phyloP scores from a whole-genome alignment of 2,113 vertebrate genomes.

The Passer domesticus region DNA sequence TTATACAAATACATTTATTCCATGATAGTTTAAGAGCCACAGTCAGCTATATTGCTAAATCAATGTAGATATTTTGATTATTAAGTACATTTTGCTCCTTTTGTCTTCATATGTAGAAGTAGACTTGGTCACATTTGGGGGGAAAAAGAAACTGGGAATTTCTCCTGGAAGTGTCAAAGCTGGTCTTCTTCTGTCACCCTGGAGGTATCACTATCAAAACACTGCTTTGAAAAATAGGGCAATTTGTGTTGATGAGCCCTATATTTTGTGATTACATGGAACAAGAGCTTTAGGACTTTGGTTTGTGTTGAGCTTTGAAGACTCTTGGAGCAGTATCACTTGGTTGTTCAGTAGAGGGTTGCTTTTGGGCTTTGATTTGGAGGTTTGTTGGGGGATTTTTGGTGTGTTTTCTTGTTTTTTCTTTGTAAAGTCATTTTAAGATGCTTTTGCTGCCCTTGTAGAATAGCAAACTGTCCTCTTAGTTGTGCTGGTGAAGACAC shows the following conservation, averaged over 20 bases:
- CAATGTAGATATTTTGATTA: accelerated
- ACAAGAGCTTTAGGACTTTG: neutral
- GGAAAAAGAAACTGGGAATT: neutral
- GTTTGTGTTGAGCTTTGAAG: neutral
- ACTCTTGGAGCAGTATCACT: neutral
- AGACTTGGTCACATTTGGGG: neutral
- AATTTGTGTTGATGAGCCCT: neutral
- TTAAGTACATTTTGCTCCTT: neutral
- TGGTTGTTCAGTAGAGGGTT: neutral
- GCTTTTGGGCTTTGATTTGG: neutral
- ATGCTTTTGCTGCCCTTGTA: neutral
- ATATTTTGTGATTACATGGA: neutral
- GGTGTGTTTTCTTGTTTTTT: neutral
- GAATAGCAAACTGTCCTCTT: neutral
- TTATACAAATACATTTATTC: neutral
- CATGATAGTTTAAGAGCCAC: neutral
- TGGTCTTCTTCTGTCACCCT: neutral
- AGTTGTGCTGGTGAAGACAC: neutral
- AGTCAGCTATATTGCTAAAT: neutral
- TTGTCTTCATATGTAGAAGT: neutral
- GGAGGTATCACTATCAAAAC: neutral
- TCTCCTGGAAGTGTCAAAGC: neutral
- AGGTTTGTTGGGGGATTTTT: neutral
- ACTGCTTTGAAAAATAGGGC: neutral
- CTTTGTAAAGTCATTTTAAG: neutral